These are phyloP conservation scores for Recurvirostra avosetta DNA, from an alignment of 2,113 vertebrate genomes.

Conservation along the genomic window DNA sequence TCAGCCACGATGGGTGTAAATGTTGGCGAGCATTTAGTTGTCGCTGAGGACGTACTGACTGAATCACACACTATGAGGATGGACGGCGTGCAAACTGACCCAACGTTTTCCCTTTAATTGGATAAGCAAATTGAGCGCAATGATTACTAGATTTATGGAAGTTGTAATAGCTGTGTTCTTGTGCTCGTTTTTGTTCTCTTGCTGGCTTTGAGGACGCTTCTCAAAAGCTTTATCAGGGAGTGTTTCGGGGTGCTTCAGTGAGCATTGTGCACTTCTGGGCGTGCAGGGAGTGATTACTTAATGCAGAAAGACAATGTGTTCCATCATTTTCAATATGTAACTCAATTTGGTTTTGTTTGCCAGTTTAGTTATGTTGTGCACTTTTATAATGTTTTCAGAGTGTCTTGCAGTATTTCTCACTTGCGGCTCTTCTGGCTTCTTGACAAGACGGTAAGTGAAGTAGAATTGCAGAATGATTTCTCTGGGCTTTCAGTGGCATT, in stretches of 20 bases:
- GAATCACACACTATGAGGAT: not conserved
- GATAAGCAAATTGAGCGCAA: not conserved
- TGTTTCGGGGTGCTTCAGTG: not conserved
- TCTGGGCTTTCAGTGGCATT: not conserved
- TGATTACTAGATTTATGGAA: not conserved
- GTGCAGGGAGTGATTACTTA: not conserved
- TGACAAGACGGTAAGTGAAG: not conserved
- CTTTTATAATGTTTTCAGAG: not conserved
- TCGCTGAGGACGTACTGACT: not conserved
- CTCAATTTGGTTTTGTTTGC: not conserved
- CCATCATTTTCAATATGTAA: not conserved
- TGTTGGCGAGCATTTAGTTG: not conserved
- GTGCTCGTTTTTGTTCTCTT: not conserved
- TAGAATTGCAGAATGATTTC: not conserved
- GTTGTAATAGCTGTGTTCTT: not conserved
- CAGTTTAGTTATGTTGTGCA: not conserved
- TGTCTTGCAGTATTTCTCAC: not conserved
- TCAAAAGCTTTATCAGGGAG: not conserved
- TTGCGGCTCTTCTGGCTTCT: constrained; percentile 39
- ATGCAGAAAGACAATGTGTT: not conserved
- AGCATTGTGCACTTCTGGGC: not conserved
- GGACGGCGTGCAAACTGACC: not conserved
- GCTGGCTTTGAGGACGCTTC: not conserved
- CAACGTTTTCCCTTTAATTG: not conserved
- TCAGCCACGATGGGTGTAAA: not conserved